phyloP scores from a whole-genome alignment of 2,113 vertebrate species.

The Callospermophilus lateralis region DNA sequence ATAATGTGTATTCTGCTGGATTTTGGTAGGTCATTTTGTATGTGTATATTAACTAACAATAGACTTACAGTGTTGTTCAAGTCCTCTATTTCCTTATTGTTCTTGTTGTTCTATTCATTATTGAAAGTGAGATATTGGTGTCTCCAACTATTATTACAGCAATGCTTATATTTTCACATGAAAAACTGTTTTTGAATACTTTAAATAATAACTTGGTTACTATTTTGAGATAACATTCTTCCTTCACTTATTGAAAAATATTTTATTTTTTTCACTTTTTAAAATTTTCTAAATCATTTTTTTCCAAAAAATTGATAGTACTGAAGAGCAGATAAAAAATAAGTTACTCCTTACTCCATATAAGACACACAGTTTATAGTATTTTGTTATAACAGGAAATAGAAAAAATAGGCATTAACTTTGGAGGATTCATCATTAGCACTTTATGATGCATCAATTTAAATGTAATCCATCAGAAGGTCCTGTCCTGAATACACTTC shows the following conservation, averaged over 20 bases:
- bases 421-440: not conserved
- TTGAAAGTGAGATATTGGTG: not conserved
- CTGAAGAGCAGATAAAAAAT: not conserved
- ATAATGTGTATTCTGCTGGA: not conserved
- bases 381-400: not conserved
- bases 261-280: not conserved
- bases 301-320: not conserved
- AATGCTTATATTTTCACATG: not conserved
- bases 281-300: not conserved
- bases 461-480: not conserved
- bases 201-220: not conserved
- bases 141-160: not conserved
- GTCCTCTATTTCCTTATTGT: not conserved
- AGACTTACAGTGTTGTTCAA: not conserved
- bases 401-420: too few species aligned
- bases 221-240: not conserved
- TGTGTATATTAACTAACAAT: not conserved
- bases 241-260: not conserved
- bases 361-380: not conserved
- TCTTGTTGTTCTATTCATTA: not conserved
- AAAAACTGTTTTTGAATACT: not conserved
- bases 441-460: not conserved
- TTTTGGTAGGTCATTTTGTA: not conserved
- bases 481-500: not conserved
- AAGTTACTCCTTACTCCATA: not conserved